phyloP scores from a whole-genome alignment of 2,797 vertebrate species.

The Micromesistius poutassou region DNA sequence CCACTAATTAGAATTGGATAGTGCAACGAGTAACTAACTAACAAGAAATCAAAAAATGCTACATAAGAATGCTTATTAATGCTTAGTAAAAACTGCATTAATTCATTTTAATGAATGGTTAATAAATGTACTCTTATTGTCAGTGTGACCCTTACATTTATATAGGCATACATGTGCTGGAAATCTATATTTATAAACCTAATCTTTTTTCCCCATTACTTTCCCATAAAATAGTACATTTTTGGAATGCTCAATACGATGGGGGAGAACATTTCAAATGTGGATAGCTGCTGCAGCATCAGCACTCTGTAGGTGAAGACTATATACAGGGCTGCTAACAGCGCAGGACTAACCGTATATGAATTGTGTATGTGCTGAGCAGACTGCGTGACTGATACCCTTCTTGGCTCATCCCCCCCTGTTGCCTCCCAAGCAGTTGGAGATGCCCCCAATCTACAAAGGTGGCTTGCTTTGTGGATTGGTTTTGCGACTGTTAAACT shows the following conservation, averaged over 20 bases:
- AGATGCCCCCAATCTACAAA: background rate
- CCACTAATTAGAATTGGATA: no score
- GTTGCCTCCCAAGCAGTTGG: background rate
- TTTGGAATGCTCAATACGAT: background rate
- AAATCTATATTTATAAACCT: background rate
- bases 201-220: no score
- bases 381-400: background rate
- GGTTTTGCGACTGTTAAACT: background rate
- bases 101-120: no score
- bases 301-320: background rate
- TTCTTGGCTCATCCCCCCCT: background rate
- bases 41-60: no score
- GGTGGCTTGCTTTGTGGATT: no score
- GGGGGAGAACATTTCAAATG: no score
- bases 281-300: background rate
- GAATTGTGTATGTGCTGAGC: slow-evolving; percentile 1
- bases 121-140: no score
- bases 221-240: background rate
- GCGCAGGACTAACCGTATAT: no score
- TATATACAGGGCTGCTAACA: background rate
- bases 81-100: no score
- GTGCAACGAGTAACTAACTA: no score
- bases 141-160: no score
- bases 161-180: background rate
- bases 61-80: no score